Evolutionary conservation across 1,140 invertebrate genomes (phyloP), one percentile per base, ranked within the genome.

Genomic region (Drosophila athabasca): DNA sequence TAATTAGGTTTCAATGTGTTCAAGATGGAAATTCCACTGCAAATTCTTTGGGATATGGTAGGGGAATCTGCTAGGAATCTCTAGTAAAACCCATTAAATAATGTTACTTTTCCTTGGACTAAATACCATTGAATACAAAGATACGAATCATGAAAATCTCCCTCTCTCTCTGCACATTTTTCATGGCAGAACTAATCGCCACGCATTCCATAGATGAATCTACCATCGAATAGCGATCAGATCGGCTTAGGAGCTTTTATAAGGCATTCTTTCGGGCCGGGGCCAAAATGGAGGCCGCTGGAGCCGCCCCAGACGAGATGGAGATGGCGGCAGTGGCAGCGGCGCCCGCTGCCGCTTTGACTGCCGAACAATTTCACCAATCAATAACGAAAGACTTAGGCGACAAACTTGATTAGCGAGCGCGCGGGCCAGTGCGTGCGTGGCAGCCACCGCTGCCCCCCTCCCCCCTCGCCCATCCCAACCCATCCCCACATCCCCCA

Each of bases 351-450:
- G 26, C 26, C 26, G 6, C 31, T 39, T 39, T 39, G 35, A 61
- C 68, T 73, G 54, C 49, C 69, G 59, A 69, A 74, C 79, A 88
- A 88, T 88, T 88, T 88, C 83, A 88, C 83, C 83, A 83, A 88
- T 88, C 83, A 88, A 88, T 88, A 88, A 89, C 84, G 83, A 88
- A 88, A 79, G 83, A 88, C 83, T 88, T 83, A 88, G 76, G 79
- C 79, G 84, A 88, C 83, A 88, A 88, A 88, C 83, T 88, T 88
- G 83, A 84, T 89, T 83, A 82, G 64, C 64, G 77, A 39, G 35
- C 35, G 4, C 11, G 57, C 35, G 4, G 35, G 57, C 39, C 62
- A 49, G 61, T 60, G 60, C 67, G 67, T 75, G 67, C 60, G 60
- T 75, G 67, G 35, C 35, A 39, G 35, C 35, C 35, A 39, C 11